phyloP scores from a whole-genome alignment of 2,113 vertebrate genomes.

The Halichoerus grypus region DNA sequence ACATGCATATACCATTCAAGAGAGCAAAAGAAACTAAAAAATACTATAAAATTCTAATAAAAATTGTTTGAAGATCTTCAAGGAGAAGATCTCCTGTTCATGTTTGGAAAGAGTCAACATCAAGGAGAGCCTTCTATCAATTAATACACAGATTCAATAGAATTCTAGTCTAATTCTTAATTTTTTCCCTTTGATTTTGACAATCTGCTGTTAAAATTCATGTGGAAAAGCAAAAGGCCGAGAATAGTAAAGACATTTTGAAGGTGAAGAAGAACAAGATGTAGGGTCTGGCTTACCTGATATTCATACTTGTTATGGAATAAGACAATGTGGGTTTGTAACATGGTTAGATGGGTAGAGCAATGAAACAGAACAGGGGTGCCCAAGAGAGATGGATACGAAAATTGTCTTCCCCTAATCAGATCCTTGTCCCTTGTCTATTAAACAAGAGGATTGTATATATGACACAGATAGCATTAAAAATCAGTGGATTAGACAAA shows the following conservation, averaged over 20 bases:
- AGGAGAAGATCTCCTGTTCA: background rate
- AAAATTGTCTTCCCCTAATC: background rate
- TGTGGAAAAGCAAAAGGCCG: background rate
- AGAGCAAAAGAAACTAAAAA: constrained; percentile 30
- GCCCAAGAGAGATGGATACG: background rate
- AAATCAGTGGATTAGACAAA: background rate
- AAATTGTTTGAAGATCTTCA: background rate
- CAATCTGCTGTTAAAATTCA: background rate
- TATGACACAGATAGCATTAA: background rate
- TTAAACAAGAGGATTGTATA: background rate
- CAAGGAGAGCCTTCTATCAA: background rate
- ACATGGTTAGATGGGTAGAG: accelerated
- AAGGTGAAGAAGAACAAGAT: background rate
- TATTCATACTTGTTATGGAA: background rate
- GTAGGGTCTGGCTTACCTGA: background rate
- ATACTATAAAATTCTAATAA: background rate
- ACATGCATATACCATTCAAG: background rate
- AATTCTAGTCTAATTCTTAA: background rate
- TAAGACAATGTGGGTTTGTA: background rate
- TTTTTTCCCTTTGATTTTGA: background rate
- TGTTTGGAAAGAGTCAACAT: background rate
- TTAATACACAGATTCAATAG: background rate
- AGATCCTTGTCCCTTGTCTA: background rate
- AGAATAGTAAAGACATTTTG: background rate
- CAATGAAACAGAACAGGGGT: background rate